These are phyloP conservation scores for Leptopilina syphax DNA, from an alignment of 2,888 invertebrate species.

Conservation along the genomic window DNA sequence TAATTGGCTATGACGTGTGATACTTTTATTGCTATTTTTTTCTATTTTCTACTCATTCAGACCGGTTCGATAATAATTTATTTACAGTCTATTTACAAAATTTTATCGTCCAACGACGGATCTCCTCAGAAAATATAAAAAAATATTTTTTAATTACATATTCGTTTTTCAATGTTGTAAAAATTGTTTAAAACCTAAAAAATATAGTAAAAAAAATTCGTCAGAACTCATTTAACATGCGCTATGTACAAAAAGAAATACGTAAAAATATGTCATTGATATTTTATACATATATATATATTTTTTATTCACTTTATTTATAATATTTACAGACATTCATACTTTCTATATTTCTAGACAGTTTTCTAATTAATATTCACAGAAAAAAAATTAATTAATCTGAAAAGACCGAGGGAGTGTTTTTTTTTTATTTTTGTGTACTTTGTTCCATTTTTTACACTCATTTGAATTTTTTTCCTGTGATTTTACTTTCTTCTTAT, in stretches of 20 bases:
- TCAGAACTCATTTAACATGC: constrained; percentile 19
- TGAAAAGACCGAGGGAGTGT: background rate
- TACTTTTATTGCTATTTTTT: constrained; percentile 43
- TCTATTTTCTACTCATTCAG: background rate
- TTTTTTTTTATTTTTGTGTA: background rate
- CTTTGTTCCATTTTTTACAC: background rate
- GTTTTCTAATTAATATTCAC: constrained; percentile 19
- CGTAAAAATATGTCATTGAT: constrained; percentile 45
- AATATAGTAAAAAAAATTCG: constrained; percentile 31
- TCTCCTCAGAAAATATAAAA: constrained; percentile 7
- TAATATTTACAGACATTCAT: constrained; percentile 31
- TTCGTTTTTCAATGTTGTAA: too few species aligned
- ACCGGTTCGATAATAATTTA: constrained; percentile 47
- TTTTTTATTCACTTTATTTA: constrained; percentile 41
- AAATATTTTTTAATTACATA: background rate
- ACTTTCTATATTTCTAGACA: constrained; percentile 9
- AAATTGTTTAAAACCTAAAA: background rate
- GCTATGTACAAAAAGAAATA: constrained; percentile 51
- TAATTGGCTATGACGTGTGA: constrained; percentile 54
- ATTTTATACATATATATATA: constrained; percentile 27
- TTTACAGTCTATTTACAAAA: constrained; percentile 58
- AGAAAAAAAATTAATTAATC: background rate
- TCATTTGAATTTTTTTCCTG: background rate
- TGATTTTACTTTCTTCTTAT: background rate
- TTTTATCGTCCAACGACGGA: constrained; percentile 46